A percentile compares a stretch with the other conserved stretches of the same genome.
These are phyloP conservation scores for Cotesia glomerata DNA, from an alignment of 1,140 invertebrate genomes.

Conservation along the genomic window DNA sequence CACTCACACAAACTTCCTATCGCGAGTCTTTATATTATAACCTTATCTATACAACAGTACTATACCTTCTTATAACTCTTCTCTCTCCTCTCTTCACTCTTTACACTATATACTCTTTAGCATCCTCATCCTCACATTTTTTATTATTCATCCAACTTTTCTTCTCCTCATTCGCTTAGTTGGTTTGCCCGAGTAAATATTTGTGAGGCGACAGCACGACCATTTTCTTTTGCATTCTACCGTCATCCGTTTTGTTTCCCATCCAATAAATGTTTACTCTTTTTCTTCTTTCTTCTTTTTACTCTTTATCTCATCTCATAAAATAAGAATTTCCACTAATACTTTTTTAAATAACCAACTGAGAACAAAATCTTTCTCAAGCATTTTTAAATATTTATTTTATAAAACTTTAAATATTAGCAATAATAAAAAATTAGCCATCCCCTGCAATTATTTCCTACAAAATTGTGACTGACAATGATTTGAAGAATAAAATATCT, in stretches of 20 bases:
- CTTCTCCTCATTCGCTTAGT: neutral
- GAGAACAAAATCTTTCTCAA: neutral
- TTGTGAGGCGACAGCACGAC: constrained; percentile 37
- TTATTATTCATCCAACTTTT: neutral
- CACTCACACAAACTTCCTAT: neutral
- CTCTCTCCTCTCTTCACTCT: neutral
- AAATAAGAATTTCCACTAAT: too few species aligned
- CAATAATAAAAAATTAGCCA: too few species aligned
- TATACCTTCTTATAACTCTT: neutral
- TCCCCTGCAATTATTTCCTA: too few species aligned
- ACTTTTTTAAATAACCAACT: constrained; percentile 10
- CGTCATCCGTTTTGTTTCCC: constrained; percentile 8
- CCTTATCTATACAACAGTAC: constrained; percentile 12
- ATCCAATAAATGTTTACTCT: neutral
- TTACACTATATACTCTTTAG: constrained; percentile 1
- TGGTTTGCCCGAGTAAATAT: constrained; percentile 46
- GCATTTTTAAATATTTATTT: too few species aligned
- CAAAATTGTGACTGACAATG: too few species aligned
- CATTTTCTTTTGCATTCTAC: constrained; percentile 12
- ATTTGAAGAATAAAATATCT: too few species aligned
- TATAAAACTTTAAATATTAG: too few species aligned
- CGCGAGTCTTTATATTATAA: constrained; percentile 9
- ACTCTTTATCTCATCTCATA: neutral
- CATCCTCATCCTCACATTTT: neutral
- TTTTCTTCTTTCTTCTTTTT: neutral